Evolutionary conservation across 2,888 invertebrate species (phyloP).

Genomic region (Limenitis camilla): DNA sequence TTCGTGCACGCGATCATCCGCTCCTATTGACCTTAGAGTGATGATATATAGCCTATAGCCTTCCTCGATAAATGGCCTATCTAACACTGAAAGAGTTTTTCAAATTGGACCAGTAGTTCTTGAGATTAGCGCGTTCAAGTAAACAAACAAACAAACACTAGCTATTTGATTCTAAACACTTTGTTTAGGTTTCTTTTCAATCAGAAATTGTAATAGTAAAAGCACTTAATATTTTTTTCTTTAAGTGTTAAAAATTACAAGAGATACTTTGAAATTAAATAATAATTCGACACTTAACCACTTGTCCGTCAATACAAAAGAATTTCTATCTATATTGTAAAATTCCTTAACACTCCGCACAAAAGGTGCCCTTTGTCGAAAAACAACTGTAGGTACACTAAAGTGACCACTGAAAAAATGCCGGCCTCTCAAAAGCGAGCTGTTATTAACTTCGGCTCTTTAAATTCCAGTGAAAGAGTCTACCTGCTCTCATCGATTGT

Average conservation of each 20-base stretch:
- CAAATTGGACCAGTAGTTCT: too few relatives aligned
- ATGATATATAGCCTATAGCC: too few relatives aligned
- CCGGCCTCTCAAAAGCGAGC: slow-evolving; percentile 31
- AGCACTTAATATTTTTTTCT: too few relatives aligned
- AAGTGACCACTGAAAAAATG: slow-evolving; percentile 60
- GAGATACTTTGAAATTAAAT: slow-evolving; percentile 12
- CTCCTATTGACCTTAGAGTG: too few relatives aligned
- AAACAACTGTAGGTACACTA: slow-evolving; percentile 50
- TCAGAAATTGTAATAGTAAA: too few relatives aligned
- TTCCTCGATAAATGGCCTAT: too few relatives aligned
- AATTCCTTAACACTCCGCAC: slow-evolving; percentile 50
- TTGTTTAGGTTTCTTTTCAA: too few relatives aligned
- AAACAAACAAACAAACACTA: too few relatives aligned
- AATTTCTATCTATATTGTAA: slow-evolving; percentile 37
- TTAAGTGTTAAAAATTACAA: slow-evolving; percentile 13
- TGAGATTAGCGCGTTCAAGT: too few relatives aligned
- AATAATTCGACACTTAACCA: slow-evolving; percentile 13
- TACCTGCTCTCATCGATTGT: slow-evolving; percentile 46
- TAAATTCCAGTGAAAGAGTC: slow-evolving; percentile 53
- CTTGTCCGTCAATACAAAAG: slow-evolving; percentile 19
- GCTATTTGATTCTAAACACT: too few relatives aligned
- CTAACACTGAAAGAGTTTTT: too few relatives aligned
- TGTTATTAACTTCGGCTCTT: slow-evolving; percentile 36
- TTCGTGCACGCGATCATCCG: too few relatives aligned
- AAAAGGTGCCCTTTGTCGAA: slow-evolving; percentile 35